These are phyloP conservation scores for Hybognathus amarus DNA, from an alignment of 2,797 vertebrate genomes.

Conservation along the genomic window DNA sequence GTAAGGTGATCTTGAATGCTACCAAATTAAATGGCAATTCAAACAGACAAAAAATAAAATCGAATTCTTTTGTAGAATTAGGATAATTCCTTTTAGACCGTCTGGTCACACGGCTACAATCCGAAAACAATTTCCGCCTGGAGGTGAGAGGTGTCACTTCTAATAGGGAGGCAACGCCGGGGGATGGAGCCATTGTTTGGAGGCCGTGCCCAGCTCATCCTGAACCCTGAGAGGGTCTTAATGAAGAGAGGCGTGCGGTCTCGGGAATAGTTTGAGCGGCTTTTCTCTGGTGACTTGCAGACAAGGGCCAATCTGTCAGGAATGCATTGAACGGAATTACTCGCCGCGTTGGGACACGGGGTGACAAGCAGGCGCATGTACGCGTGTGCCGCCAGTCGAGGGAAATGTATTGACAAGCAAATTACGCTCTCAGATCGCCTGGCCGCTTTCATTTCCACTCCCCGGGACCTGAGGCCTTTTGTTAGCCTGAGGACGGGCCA, in stretches of 20 bases:
- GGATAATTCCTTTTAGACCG: conserved; percentile 71
- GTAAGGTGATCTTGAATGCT: conserved; percentile 64
- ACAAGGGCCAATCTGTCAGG: conserved; percentile 97
- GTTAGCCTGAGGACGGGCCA: conserved; percentile 72
- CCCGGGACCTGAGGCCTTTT: conserved; percentile 79
- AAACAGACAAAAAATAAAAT: conserved; percentile 66
- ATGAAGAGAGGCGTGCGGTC: conserved; percentile 95
- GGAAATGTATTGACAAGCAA: conserved; percentile 91
- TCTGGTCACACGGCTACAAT: conserved; percentile 67
- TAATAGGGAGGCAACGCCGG: conserved; percentile 77
- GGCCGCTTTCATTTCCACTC: conserved; percentile 83
- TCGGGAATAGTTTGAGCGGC: conserved; percentile 89
- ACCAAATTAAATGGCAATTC: conserved; percentile 71
- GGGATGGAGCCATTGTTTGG: conserved; percentile 80
- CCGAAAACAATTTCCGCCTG: conserved; percentile 79
- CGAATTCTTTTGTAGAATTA: conserved; percentile 79
- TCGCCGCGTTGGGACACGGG: conserved; percentile 85
- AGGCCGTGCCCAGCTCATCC: conserved; percentile 75
- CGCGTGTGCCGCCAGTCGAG: conserved; percentile 68
- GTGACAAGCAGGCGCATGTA: conserved; percentile 82
- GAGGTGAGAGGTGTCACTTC: conserved; percentile 82
- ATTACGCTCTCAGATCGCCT: conserved; percentile 88
- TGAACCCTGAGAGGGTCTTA: conserved; percentile 86
- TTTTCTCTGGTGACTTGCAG: conserved; percentile 90
- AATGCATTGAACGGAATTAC: conserved; percentile 95